A percentile compares a stretch with the other conserved stretches of the same genome.
These are phyloP conservation scores for Zaprionus obscuricornis DNA, from an alignment of 2,888 invertebrate species.

Conservation along the genomic window DNA sequence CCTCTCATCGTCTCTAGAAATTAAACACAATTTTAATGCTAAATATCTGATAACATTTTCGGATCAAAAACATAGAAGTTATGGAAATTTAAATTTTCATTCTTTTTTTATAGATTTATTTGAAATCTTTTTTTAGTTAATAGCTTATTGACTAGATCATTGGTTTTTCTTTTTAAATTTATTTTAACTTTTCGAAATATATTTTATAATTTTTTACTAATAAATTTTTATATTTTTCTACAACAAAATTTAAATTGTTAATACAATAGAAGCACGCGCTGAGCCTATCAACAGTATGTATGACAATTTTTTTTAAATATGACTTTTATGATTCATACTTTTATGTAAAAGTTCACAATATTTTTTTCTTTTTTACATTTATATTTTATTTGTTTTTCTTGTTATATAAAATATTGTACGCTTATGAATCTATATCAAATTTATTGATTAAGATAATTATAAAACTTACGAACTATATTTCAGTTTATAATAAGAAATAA, in stretches of 20 bases:
- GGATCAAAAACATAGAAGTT: not conserved
- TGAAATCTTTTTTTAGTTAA: not conserved
- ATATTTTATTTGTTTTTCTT: too few relatives aligned
- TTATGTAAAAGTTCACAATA: too few relatives aligned
- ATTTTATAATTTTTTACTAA: slow-evolving; percentile 27
- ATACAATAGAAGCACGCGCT: slow-evolving; percentile 21
- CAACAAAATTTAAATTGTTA: slow-evolving; percentile 22
- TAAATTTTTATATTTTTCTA: slow-evolving; percentile 8
- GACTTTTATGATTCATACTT: too few relatives aligned
- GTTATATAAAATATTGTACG: too few relatives aligned
- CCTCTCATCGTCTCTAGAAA: too few relatives aligned
- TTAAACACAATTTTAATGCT: not conserved
- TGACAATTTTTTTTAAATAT: slow-evolving; percentile 4
- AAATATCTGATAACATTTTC: not conserved
- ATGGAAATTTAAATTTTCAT: not conserved
- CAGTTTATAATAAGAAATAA: too few relatives aligned
- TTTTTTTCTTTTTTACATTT: not conserved
- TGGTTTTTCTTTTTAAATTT: not conserved
- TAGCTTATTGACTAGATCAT: not conserved
- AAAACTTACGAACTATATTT: too few relatives aligned
- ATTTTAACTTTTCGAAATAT: not conserved
- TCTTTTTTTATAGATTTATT: too few relatives aligned
- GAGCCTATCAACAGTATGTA: slow-evolving; percentile 43
- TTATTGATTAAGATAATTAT: too few relatives aligned
- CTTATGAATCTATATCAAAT: too few relatives aligned